Percentiles rank a stretch among this genome's conserved stretches.
These are phyloP conservation scores for Drosophila yooni DNA, from an alignment of 2,888 invertebrate genomes.

Conservation along the genomic window DNA sequence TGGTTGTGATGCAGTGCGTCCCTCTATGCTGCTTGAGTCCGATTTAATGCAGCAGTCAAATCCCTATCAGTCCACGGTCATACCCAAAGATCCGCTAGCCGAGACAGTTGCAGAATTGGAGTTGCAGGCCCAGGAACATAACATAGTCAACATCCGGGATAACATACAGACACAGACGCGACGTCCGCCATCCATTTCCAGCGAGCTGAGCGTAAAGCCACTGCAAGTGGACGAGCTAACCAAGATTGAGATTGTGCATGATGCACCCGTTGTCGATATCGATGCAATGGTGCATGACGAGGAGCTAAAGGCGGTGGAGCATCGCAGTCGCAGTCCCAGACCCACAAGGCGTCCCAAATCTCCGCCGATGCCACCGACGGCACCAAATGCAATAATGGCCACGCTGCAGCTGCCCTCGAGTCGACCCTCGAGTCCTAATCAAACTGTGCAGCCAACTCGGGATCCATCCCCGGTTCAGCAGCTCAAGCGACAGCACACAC, in stretches of 20 bases:
- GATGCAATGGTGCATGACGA: constrained; percentile 70
- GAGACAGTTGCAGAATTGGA: constrained; percentile 78
- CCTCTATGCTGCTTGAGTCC: constrained; percentile 55
- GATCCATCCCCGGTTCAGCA: constrained; percentile 29
- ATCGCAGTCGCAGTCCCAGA: constrained; percentile 61
- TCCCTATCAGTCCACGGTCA: constrained; percentile 66
- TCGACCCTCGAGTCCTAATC: constrained; percentile 52
- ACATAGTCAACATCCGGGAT: constrained; percentile 78
- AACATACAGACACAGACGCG: constrained; percentile 77
- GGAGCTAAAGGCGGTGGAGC: constrained; percentile 64
- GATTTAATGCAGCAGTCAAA: constrained; percentile 50
- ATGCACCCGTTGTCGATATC: constrained; percentile 72
- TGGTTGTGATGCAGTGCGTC: constrained; percentile 68
- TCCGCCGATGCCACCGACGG: constrained; percentile 32
- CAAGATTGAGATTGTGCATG: constrained; percentile 74
- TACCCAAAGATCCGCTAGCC: constrained; percentile 63
- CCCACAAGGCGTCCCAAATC: constrained; percentile 67
- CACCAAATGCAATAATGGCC: constrained; percentile 32
- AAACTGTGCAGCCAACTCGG: constrained; percentile 12
- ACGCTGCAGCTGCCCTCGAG: constrained; percentile 64
- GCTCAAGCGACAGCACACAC: constrained; percentile 80
- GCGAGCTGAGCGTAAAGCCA: constrained; percentile 64
- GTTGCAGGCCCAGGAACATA: constrained; percentile 66
- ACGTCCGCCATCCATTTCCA: constrained; percentile 76
- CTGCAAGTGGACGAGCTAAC: constrained; percentile 75